Conservation (phyloP, 2,888 invertebrate genomes). For the Caenorhabditis auriculariae region DNA sequence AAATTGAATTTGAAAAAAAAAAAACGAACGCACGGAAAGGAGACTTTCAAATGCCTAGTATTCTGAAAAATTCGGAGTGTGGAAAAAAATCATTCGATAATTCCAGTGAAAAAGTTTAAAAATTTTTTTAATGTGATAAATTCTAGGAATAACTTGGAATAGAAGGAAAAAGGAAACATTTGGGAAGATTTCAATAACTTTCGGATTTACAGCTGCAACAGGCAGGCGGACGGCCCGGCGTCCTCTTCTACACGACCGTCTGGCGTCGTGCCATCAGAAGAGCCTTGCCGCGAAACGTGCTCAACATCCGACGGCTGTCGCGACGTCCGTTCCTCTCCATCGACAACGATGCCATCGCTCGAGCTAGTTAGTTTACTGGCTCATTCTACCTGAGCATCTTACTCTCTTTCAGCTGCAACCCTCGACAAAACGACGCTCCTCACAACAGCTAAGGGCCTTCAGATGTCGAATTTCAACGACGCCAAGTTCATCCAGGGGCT, state of each 20-base stretch:
- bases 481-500: constrained; percentile 24
- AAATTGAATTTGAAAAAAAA: no score
- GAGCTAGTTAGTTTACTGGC: constrained; percentile 7
- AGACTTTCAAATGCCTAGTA: no score
- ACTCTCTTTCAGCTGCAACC: constrained; percentile 12
- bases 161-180: no score
- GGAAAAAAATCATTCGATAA: constrained; percentile 2
- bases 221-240: no score
- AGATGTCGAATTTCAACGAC: constrained; percentile 7
- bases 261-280: constrained; percentile 20
- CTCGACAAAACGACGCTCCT: constrained; percentile 9
- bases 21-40: no score
- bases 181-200: no score
- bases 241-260: constrained; percentile 21
- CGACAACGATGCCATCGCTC: constrained; percentile 31
- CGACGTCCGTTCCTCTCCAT: constrained; percentile 37
- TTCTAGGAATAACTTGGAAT: no score
- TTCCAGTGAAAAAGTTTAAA: no score
- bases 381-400: neutral
- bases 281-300: constrained; percentile 33
- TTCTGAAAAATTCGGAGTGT: no score
- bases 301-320: constrained; percentile 39
- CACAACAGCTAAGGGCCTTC: constrained; percentile 3
- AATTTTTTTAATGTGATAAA: no score
- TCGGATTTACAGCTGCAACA: no score